Base-by-base conservation (phyloP, 2,888 invertebrate genomes). In the Cheilosia variabilis region DNA sequence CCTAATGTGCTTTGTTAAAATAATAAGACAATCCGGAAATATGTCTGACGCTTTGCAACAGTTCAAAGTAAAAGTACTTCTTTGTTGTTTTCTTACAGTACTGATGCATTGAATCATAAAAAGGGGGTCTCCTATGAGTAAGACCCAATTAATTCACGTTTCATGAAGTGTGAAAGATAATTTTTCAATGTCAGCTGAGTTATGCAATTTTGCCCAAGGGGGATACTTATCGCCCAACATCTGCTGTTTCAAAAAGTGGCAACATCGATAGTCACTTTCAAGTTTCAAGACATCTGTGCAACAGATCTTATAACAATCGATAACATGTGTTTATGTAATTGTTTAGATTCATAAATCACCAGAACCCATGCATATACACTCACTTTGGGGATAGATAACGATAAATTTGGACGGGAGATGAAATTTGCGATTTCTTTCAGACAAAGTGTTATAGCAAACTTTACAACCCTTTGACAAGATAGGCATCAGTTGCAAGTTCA, bases 201-300 rank as follows among this genome's bases (percentile, higher is more conserved):
- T 52, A 52, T 24, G 22, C 4, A 13, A 22, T 22, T 22, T 52
- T 24, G 24, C 10, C 9, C n/a, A 17, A 47, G 0, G 47, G 52
- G 52, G 13, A 13, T 13, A 31, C 5, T 55, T 31, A 13, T 22
- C 22, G 19, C 13, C 1, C 10, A 15, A 3, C 27, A 22, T 31
- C 17, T 50, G 62, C n/a, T 24, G 47, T 45, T 27, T 17, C 15
- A 27, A 34, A n/a, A 31, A 13, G 15, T 22, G 52, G 24, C 22
- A 52, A 66, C 41, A 66, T 52, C 19, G 15, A 19, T 34, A 31
- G 37, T 7, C 37, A 52, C 65, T 52, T 37, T 66, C 37, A 52
- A 47, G 19, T 52, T 37, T 65, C 37, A 52, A 47, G 19, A 31
- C 47, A 63, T 63, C 63, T 63, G 47, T 63, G 24, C 5, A n/a